These are phyloP conservation scores for Chiroxiphia lanceolata DNA, from an alignment of 2,797 vertebrate species.

Conservation along the genomic window DNA sequence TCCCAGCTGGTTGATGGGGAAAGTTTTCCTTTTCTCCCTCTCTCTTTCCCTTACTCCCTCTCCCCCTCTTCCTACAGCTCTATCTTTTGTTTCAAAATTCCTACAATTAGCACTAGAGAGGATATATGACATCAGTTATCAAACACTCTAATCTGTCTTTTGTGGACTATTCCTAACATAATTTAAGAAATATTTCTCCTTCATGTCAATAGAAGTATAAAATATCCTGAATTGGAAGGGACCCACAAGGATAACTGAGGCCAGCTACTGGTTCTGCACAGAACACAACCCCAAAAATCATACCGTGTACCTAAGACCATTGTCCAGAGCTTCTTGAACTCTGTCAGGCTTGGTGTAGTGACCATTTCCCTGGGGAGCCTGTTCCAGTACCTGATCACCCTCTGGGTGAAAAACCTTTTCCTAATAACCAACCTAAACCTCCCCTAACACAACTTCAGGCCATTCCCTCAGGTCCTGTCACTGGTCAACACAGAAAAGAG, in stretches of 20 bases:
- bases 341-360: not conserved
- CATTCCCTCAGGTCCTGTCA: not conserved
- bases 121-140: not conserved
- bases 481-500: too few species aligned
- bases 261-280: not conserved
- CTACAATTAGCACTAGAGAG: not conserved
- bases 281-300: not conserved
- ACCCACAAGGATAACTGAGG: not conserved
- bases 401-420: not conserved
- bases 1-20: not conserved
- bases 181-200: not conserved
- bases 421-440: not conserved
- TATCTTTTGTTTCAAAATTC: not conserved
- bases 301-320: too few species aligned
- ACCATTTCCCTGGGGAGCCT: not conserved
- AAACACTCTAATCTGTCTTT: not conserved
- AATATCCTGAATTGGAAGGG: not conserved
- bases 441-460: not conserved
- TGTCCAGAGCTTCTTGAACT: not conserved
- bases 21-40: not conserved
- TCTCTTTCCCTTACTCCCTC: accelerated
- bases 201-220: not conserved
- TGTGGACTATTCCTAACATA: not conserved
- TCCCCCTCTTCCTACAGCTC: not conserved
- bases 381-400: too few species aligned